phyloP scores from a whole-genome alignment of 2,113 vertebrate genomes.

The Syngnathus typhle region DNA sequence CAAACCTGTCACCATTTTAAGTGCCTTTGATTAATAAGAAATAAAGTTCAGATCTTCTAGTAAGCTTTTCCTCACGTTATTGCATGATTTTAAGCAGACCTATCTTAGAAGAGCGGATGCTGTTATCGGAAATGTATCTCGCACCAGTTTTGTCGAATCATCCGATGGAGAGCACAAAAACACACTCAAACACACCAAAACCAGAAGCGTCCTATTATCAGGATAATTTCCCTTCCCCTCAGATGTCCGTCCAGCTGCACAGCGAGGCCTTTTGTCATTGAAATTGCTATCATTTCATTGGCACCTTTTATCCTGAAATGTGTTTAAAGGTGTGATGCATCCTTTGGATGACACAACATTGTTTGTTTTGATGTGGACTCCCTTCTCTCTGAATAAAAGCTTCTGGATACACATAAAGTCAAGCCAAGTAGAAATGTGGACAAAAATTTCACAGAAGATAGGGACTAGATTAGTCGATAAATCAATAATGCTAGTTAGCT shows the following conservation, averaged over 20 bases:
- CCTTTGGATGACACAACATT: constrained; percentile 24
- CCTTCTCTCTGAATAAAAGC: constrained; percentile 27
- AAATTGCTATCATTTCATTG: constrained; percentile 53
- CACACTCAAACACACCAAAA: constrained; percentile 7
- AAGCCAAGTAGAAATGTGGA: too few species aligned
- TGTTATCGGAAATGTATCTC: neutral
- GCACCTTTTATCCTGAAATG: constrained; percentile 60
- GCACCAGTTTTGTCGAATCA: neutral
- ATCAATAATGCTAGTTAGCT: too few species aligned
- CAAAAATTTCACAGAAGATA: neutral
- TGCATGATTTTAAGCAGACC: too few species aligned
- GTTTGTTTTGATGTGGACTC: constrained; percentile 48
- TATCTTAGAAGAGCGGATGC: neutral
- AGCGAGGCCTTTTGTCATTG: constrained; percentile 57
- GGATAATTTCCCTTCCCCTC: constrained; percentile 48
- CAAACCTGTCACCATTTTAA: too few species aligned
- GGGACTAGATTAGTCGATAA: too few species aligned
- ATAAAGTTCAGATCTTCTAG: too few species aligned
- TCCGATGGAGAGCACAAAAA: neutral
- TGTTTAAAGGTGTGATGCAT: constrained; percentile 43
- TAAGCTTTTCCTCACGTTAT: too few species aligned
- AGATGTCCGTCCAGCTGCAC: constrained; percentile 51
- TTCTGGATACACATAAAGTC: constrained; percentile 42
- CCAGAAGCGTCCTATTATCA: constrained; percentile 37
- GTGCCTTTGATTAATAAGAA: too few species aligned